Conservation (phyloP, 1,140 invertebrate genomes). For the Drusus annulatus region DNA sequence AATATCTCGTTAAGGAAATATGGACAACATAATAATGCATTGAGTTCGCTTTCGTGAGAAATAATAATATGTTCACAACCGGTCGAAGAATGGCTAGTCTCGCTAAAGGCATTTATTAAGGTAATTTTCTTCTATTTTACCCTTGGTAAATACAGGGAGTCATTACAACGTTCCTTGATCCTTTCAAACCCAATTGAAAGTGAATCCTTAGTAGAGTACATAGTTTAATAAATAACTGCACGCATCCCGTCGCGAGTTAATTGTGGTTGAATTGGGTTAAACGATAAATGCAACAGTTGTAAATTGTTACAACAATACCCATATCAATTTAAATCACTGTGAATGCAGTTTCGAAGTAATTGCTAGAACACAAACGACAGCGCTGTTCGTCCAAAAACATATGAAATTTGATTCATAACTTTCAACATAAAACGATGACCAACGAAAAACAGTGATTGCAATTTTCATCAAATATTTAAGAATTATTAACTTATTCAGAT, state of each 20-base stretch:
- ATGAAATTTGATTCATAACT: too few species aligned
- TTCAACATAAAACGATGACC: too few species aligned
- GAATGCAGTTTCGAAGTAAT: too few species aligned
- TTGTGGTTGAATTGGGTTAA: not conserved
- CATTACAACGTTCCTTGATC: not conserved
- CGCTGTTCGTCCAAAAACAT: too few species aligned
- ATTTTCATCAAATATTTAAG: too few species aligned
- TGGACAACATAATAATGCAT: not conserved
- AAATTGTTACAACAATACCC: not conserved
- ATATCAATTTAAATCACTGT: not conserved
- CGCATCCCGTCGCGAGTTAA: not conserved
- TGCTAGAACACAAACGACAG: too few species aligned
- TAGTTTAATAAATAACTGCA: not conserved
- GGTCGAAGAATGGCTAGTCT: too few species aligned
- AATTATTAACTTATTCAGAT: too few species aligned
- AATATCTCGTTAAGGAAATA: constrained; percentile 26
- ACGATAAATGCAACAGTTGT: not conserved
- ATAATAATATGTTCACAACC: too few species aligned
- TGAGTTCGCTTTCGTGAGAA: too few species aligned
- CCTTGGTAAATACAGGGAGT: not conserved
- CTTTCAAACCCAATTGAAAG: not conserved
- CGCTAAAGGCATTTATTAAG: not conserved
- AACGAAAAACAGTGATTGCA: too few species aligned
- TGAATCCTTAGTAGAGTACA: not conserved
- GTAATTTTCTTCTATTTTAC: not conserved